A percentile compares a stretch with the other conserved stretches of the same genome.
phyloP scores from a whole-genome alignment of 2,113 vertebrate genomes.

The Boulengeromyrus knoepffleri region DNA sequence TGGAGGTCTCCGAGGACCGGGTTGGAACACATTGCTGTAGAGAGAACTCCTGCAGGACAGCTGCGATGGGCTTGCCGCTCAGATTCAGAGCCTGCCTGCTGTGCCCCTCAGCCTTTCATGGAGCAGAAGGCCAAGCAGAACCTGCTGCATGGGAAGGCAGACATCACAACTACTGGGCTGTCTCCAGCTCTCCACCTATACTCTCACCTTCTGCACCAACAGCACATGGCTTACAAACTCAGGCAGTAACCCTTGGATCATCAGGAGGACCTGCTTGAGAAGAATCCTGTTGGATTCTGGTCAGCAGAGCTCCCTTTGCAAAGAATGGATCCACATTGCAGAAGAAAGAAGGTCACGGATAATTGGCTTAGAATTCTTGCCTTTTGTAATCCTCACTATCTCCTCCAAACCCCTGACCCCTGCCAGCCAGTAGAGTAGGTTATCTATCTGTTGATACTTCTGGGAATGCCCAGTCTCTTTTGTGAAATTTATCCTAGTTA shows the following conservation, averaged over 20 bases:
- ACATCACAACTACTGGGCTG: slow-evolving; percentile 48
- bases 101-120: slow-evolving; percentile 57
- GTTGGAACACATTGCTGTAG: background rate
- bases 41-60: slow-evolving; percentile 34
- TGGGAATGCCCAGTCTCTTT: background rate
- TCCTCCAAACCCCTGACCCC: slow-evolving; percentile 43
- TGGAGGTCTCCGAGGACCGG: no score
- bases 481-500: slow-evolving; percentile 31
- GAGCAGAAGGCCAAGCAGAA: slow-evolving; percentile 70
- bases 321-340: slow-evolving; percentile 62
- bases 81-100: slow-evolving; percentile 56
- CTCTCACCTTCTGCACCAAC: slow-evolving; percentile 46
- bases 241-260: slow-evolving; percentile 55
- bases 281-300: slow-evolving; percentile 37
- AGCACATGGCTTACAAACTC: slow-evolving; percentile 58
- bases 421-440: slow-evolving; percentile 68
- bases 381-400: slow-evolving; percentile 47
- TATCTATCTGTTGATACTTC: slow-evolving; percentile 49
- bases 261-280: slow-evolving; percentile 57
- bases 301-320: slow-evolving; percentile 26
- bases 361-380: slow-evolving; percentile 14
- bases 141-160: slow-evolving; percentile 62
- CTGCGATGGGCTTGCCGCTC: slow-evolving; percentile 42
- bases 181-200: slow-evolving; percentile 60
- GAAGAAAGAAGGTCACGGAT: slow-evolving; percentile 39